These are phyloP conservation scores for Rotaria macrura DNA, from an alignment of 2,888 invertebrate genomes.

Conservation along the genomic window DNA sequence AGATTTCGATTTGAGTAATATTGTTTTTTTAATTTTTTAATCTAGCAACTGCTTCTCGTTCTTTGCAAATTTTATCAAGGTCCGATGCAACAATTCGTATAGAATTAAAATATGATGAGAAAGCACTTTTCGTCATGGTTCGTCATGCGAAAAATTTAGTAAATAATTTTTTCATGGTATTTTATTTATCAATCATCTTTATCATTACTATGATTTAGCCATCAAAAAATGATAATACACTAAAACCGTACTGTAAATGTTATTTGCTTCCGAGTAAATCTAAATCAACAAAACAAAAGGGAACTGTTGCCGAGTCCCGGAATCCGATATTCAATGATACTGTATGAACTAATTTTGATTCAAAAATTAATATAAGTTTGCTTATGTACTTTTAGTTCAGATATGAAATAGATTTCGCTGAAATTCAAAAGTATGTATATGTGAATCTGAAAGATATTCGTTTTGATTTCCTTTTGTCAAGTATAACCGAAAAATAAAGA, in stretches of 20 bases:
- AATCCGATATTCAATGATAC: constrained; percentile 34
- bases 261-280: constrained; percentile 82
- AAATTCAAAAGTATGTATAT: not conserved
- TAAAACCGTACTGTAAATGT: constrained; percentile 53
- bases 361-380: too few relatives aligned
- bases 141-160: constrained; percentile 78
- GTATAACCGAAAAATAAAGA: too few relatives aligned
- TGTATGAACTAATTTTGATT: not conserved
- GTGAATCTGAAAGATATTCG: too few relatives aligned
- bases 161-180: constrained; percentile 30
- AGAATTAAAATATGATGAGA: constrained; percentile 59
- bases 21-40: not conserved
- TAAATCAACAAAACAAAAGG: constrained; percentile 81
- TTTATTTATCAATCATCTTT: not conserved
- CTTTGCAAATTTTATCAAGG: constrained; percentile 37
- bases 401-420: not conserved
- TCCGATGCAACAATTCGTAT: constrained; percentile 68
- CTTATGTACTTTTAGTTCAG: not conserved
- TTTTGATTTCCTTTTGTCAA: too few relatives aligned
- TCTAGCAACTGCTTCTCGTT: constrained; percentile 37
- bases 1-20: not conserved
- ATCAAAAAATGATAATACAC: not conserved
- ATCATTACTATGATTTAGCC: not conserved
- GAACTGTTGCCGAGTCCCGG: constrained; percentile 6
- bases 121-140: constrained; percentile 68